Evolutionary conservation across 2,888 invertebrate species (phyloP), one percentile per base, ranked within the genome.

Genomic region (Octonoba sinensis): DNA sequence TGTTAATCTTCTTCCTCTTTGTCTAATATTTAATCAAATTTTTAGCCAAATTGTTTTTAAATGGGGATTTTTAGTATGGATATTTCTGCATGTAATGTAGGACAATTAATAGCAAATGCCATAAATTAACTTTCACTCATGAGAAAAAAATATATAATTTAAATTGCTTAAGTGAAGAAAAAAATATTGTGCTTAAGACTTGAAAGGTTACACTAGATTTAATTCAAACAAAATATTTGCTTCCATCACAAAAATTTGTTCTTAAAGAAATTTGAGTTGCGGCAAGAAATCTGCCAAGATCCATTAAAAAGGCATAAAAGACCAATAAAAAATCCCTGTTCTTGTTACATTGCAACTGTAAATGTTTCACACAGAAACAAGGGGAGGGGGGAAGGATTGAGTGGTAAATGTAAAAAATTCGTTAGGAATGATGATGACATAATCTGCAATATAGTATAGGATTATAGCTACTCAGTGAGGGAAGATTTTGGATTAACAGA

Each of bases 191-290:
- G n/a, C 6, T 4, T 6, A 11, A 54, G 54, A 54, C n/a, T 54
- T 54, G 22, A 64, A 16, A 12, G n/a, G 12, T 12, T 8, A 22
- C n/a, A 16, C 56, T 4, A 11, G 15, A 62, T 22, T 8, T 44
- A 27, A 46, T 46, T 56, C 27, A 59, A n/a, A n/a, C n/a, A n/a
- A 27, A 59, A 24, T 13, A 59, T 59, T 59, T 59, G 27, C 11
- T n/a, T 59, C 1, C 59, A 59, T 59, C 59, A 59, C 12, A 1
- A 59, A 59, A 59, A 27, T 59, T 1, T 59, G 12, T 59, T 59
- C n/a, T 59, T 59, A 27, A 15, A 59, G n/a, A 59, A 59, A 13
- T 59, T 24, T 59, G 27, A 59, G n/a, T 24, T 24, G 13, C 4
- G 22, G 22, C 24, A 59, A 1, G 22, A 59, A 59, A 11, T 24